Percentiles rank a stretch among this genome's conserved stretches.
phyloP scores from a whole-genome alignment of 2,797 vertebrate genomes.

The Gobio occitaniae region DNA sequence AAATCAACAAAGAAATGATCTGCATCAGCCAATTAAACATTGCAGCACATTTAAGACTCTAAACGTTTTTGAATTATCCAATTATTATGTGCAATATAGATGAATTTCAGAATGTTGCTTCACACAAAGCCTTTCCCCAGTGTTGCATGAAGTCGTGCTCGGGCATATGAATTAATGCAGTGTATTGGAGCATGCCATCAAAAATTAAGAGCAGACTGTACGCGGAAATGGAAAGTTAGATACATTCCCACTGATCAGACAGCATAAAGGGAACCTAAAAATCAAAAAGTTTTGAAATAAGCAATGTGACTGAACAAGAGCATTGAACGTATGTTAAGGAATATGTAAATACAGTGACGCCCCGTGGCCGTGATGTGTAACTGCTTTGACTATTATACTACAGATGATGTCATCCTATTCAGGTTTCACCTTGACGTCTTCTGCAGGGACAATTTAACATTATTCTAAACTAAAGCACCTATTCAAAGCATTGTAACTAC shows the following conservation, averaged over 20 bases:
- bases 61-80: neutral
- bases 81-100: neutral
- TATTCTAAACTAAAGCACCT: neutral
- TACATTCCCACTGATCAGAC: no score
- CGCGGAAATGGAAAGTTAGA: neutral
- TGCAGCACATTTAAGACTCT: conserved; percentile 15
- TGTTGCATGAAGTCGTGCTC: neutral
- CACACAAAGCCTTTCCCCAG: neutral
- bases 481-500: neutral
- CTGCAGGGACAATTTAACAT: neutral
- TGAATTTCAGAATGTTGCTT: neutral
- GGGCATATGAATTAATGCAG: neutral
- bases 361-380: conserved; percentile 20
- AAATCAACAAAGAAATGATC: neutral
- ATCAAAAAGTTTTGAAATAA: neutral
- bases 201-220: neutral
- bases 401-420: conserved; percentile 27
- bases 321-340: neutral
- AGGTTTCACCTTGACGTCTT: neutral
- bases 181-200: neutral
- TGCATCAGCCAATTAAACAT: conserved; percentile 1
- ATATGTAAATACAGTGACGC: conserved; percentile 13
- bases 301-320: neutral
- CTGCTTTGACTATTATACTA: neutral
- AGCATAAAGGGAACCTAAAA: neutral